Evolutionary conservation across 2,888 invertebrate genomes (phyloP).

Genomic region (Leptura quadrifasciata): DNA sequence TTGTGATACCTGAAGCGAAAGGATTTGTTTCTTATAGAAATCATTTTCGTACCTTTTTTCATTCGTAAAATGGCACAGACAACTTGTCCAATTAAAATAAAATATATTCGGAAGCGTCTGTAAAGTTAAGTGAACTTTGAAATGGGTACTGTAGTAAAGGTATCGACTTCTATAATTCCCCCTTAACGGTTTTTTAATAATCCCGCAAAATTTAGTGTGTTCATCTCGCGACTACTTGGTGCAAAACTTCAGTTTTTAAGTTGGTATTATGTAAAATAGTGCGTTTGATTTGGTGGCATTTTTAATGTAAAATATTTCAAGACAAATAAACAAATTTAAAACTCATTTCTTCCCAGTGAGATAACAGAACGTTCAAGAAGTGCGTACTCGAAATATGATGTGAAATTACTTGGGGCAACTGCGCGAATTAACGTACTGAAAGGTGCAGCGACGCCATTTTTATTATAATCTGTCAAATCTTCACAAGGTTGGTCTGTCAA

Average conservation of each 20-base stretch:
- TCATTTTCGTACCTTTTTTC: too few species aligned
- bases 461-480: constrained; percentile 67
- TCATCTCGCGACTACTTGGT: neutral
- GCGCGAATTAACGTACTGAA: constrained; percentile 29
- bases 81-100: too few species aligned
- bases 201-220: constrained; percentile 12
- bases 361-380: neutral
- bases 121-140: too few species aligned
- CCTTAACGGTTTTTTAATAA: neutral
- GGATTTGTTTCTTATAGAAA: too few species aligned
- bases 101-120: too few species aligned
- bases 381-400: constrained; percentile 9
- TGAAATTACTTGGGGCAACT: neutral
- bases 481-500: constrained; percentile 68
- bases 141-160: neutral
- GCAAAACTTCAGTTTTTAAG: constrained; percentile 44
- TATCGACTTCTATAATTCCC: neutral
- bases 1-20: too few species aligned
- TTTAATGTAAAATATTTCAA: constrained; percentile 55
- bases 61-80: too few species aligned
- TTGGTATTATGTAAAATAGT: constrained; percentile 60
- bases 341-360: neutral
- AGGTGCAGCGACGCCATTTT: constrained; percentile 67
- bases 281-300: constrained; percentile 69
- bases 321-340: constrained; percentile 41